Conservation (phyloP, 2,888 invertebrate species). For the Noctua janthe region DNA sequence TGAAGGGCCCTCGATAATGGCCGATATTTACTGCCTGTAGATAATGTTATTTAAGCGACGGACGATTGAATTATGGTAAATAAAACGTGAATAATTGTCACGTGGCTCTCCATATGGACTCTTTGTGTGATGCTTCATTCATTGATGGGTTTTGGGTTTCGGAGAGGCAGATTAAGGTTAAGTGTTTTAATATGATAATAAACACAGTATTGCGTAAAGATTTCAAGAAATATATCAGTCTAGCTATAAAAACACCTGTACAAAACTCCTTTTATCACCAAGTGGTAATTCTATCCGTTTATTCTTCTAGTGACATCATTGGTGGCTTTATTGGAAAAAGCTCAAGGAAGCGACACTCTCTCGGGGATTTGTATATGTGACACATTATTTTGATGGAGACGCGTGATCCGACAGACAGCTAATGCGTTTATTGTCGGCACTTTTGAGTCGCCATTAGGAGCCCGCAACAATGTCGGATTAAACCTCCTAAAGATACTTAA, state of each 20-base stretch:
- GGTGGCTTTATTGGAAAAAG: conserved; percentile 64
- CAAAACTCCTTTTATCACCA: conserved; percentile 32
- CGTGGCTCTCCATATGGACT: conserved; percentile 66
- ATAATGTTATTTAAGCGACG: conserved; percentile 86
- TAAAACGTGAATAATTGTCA: conserved; percentile 81
- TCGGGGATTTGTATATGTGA: conserved; percentile 75
- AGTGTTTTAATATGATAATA: conserved; percentile 57
- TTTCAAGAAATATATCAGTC: conserved; percentile 37
- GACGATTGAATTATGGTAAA: conserved; percentile 83
- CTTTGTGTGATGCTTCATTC: conserved; percentile 53
- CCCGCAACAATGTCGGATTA: conserved; percentile 77
- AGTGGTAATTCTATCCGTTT: conserved; percentile 13
- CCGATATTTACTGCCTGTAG: conserved; percentile 88
- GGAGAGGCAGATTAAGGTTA: conserved; percentile 51
- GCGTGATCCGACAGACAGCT: conserved; percentile 81
- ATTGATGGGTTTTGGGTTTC: conserved; percentile 50
- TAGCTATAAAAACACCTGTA: conserved; percentile 29
- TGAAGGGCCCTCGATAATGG: conserved; percentile 88
- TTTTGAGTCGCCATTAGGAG: conserved; percentile 82
- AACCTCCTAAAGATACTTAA: conserved; percentile 48
- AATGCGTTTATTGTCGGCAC: conserved; percentile 84
- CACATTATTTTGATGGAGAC: conserved; percentile 72
- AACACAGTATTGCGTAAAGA: conserved; percentile 26
- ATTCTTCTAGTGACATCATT: conserved; percentile 26
- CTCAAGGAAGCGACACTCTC: conserved; percentile 66